Evolutionary conservation across 1,140 invertebrate genomes (phyloP), one percentile per base, ranked within the genome.

Genomic region (Drosophila tristis): DNA sequence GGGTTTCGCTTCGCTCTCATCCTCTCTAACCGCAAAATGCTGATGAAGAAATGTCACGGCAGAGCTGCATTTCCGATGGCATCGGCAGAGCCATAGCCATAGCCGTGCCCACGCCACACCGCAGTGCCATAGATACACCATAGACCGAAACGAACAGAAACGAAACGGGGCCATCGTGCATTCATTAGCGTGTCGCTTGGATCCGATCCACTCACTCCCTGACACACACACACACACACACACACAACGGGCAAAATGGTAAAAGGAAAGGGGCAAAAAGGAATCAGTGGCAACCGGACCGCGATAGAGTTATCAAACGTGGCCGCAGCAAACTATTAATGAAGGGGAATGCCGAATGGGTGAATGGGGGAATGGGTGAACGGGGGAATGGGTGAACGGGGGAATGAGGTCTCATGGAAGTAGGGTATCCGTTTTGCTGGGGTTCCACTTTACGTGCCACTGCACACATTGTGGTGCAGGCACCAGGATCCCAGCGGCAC

Each of bases 21-120:
- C 35, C 35, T 6, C 7, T 39, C 55, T 70, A 70, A 74, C 68
- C 70, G 62, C 70, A 74, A 74, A 39, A 74, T 54, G 72, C 72
- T 85, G 80, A 85, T 87, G 85, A 82, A 87, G 82, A 87, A 87
- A 87, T 87, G 84, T 78, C 84, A 87, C 87, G 82, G 82, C 78
- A 76, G 84, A 61, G 68, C 68, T 78, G 78, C 84, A 77, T 81
- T 86, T 86, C 73, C 81, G 59, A 62, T 74, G 58, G 39, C 47
- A 31, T 20, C 20, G 20, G 1, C 20, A 20, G 1, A 20, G 20
- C 20, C 20, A 20, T 20, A 20, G 20, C 29, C 29, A 9, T 7
- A 31, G 7, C 75, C 16, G 16, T 2, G 20, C 20, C 20, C 20
- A 59, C 48, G 31, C 25, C 44, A 29, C 48, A 60, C 29, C 31